Evolutionary conservation across 2,797 vertebrate genomes (phyloP), one percentile per base, ranked within the genome.

Genomic region (Emys orbicularis): DNA sequence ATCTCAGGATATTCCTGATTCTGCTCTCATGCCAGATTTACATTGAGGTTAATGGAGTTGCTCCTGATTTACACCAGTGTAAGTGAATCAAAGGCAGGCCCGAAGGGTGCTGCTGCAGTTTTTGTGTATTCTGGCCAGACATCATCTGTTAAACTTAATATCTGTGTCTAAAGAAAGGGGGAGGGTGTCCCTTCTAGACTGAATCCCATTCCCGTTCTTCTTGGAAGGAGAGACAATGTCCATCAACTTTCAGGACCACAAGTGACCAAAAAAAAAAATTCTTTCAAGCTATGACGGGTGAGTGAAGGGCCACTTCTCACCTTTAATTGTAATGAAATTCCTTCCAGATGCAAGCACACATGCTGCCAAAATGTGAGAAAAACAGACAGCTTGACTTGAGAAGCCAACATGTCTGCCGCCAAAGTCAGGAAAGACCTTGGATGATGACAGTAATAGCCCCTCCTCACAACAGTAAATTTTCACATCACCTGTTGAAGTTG

Each of bases 41-140:
- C 47, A 4, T 15, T 77, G 65, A 81, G 52, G 23, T 88, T 81
- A 57, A n/a, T 3, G 1, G 25, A 8, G 4, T 85, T 88, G 31
- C 72, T 74, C 0, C 0, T n/a, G 86, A 21, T 77, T 54, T 59
- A 92, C 15, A 74, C 34, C 61, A n/a, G 7, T 3, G 83, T 37
- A 29, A 47, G 7, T 53, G 84, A 93, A 83, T 72, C 87, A 59
- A n/a, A 49, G 0, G 0, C 85, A 72, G 37, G 11, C 34, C 83
- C 29, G 49, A 54, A 52, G 21, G 3, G 4, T 8, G 68, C n/a
- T 29, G 44, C 90, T 56, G 56, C 56, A 65, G 41, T 19, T n/a
- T 68, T 37, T 47, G 37, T 49, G 37, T 4, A 2, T 72, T 79
- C 49, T 79, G 56, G 12, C 23, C 52, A 68, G 83, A 82, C 29